Evolutionary conservation across 2,888 invertebrate species (phyloP).

Genomic region (Clivina fossor): DNA sequence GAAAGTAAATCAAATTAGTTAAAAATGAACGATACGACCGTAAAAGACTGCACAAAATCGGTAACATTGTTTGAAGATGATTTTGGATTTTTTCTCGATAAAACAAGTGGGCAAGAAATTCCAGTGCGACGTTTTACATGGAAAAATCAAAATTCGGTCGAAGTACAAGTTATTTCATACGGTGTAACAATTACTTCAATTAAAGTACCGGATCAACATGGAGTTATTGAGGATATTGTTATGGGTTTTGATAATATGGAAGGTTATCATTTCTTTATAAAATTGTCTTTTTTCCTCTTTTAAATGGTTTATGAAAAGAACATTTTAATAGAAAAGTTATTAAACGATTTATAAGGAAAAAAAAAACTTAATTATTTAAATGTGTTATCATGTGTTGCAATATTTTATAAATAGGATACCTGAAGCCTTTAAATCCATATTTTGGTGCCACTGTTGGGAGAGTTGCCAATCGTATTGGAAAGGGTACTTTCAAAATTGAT

Average conservation of each 20-base stretch:
- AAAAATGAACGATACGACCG: conserved; percentile 25
- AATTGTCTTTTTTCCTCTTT: too few species aligned
- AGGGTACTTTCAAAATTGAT: conserved; percentile 69
- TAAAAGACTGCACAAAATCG: conserved; percentile 15
- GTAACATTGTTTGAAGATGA: conserved; percentile 49
- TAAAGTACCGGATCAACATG: conserved; percentile 73
- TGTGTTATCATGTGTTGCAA: too few species aligned
- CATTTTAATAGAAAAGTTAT: too few species aligned
- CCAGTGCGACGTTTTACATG: conserved; percentile 66
- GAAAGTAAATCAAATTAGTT: too few species aligned
- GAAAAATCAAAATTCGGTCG: conserved; percentile 55
- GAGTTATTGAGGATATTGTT: conserved; percentile 73
- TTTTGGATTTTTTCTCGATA: conserved; percentile 47
- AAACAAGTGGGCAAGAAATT: conserved; percentile 50
- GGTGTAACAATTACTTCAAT: conserved; percentile 86
- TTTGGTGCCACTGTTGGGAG: conserved; percentile 88
- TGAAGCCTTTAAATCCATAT: conserved; percentile 70
- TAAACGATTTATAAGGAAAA: too few species aligned
- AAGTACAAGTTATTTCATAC: conserved; percentile 71
- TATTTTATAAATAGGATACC: conserved; percentile 68
- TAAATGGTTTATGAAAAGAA: too few species aligned
- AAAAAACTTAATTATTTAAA: too few species aligned
- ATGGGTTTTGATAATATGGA: conserved; percentile 81
- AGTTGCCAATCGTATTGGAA: conserved; percentile 78
- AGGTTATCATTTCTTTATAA: conserved; percentile 60